Evolutionary conservation across 2,113 vertebrate genomes (phyloP).

Genomic region (Lethenteron reissneri): DNA sequence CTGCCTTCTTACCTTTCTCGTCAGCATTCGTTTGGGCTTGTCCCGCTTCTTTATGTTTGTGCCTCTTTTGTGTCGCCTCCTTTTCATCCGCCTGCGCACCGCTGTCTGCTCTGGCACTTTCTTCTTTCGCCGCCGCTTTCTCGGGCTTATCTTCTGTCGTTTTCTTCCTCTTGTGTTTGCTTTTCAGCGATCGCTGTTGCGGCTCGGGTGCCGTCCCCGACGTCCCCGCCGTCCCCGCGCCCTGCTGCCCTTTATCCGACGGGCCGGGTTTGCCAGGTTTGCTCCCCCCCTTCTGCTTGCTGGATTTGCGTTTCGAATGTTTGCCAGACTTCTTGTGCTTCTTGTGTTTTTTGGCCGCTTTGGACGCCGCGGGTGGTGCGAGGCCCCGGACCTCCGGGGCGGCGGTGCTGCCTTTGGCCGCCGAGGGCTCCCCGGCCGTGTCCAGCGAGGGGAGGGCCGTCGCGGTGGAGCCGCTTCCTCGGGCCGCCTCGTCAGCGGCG

Average conservation of each 20-base stretch:
- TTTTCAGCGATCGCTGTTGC: constrained; percentile 11
- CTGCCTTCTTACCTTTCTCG: constrained; percentile 18
- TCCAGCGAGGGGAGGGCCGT: no score
- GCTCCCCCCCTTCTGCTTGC: no score
- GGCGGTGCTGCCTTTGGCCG: constrained; percentile 10
- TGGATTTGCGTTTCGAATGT: neutral
- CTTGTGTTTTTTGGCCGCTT: constrained; percentile 25
- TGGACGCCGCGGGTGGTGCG: constrained; percentile 24
- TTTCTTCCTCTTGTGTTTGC: constrained; percentile 11
- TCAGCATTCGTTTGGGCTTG: constrained; percentile 14
- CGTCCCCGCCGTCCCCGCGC: neutral
- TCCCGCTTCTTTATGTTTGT: constrained; percentile 22
- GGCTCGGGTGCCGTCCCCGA: neutral
- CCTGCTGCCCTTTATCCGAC: neutral
- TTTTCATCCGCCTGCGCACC: no score
- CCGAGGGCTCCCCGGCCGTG: no score
- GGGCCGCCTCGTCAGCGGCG: no score
- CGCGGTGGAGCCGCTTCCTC: no score
- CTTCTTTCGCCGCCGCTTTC: no score
- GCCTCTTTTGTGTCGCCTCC: constrained; percentile 22
- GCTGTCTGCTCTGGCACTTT: no score
- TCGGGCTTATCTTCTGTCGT: neutral
- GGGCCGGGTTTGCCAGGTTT: no score
- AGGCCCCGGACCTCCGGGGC: constrained; percentile 31
- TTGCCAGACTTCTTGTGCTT: constrained; percentile 27